Percentiles rank a stretch among this genome's conserved stretches.
Evolutionary conservation across 2,888 invertebrate genomes (phyloP).

Genomic region (Sphaerophoria rueppellii): DNA sequence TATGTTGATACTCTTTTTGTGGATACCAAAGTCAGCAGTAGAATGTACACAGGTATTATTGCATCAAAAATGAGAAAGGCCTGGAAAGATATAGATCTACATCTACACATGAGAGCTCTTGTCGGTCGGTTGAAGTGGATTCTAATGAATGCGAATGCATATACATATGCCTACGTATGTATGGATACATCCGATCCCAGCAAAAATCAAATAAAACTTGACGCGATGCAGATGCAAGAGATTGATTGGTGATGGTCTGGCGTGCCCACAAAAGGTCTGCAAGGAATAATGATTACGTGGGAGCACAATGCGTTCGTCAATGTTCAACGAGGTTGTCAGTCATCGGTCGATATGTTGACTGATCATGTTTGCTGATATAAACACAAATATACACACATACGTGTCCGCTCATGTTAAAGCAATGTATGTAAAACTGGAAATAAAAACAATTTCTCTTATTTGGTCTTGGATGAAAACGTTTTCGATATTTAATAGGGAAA

Average conservation of each 20-base stretch:
- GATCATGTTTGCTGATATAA: conserved; percentile 47
- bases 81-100: not conserved
- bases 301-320: conserved; percentile 63
- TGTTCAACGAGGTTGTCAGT: conserved; percentile 59
- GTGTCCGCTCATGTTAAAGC: not conserved
- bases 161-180: conserved; percentile 32
- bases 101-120: not conserved
- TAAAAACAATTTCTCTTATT: conserved; percentile 24
- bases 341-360: conserved; percentile 41
- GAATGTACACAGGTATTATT: conserved; percentile 26
- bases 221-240: conserved; percentile 54
- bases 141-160: conserved; percentile 67
- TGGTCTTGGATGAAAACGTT: not conserved
- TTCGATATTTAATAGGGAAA: too few relatives aligned
- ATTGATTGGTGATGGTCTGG: conserved; percentile 67
- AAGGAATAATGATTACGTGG: conserved; percentile 56
- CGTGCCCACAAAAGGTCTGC: conserved; percentile 4
- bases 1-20: not conserved
- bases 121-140: conserved; percentile 43
- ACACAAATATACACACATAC: not conserved
- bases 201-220: conserved; percentile 55
- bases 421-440: conserved; percentile 20
- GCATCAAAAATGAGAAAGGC: conserved; percentile 20
- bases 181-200: conserved; percentile 23
- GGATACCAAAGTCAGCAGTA: conserved; percentile 25